phyloP scores from a whole-genome alignment of 2,797 vertebrate genomes.

The Thaleichthys pacificus region DNA sequence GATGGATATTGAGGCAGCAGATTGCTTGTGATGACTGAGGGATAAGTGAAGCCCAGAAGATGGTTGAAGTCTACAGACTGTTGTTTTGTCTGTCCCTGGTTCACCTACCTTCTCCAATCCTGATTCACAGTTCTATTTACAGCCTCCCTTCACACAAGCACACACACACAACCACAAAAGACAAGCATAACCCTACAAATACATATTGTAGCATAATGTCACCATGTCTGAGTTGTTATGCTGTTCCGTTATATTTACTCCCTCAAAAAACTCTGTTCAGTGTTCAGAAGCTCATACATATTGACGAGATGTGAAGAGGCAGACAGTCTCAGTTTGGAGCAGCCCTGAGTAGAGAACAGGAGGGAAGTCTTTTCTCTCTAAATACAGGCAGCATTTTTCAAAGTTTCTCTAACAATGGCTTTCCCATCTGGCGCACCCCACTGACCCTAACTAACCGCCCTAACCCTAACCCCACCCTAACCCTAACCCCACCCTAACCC shows the following conservation, averaged over 20 bases:
- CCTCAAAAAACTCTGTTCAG: constrained; percentile 25
- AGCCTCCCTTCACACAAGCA: constrained; percentile 7
- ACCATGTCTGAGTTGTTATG: constrained; percentile 22
- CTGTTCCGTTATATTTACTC: constrained; percentile 44
- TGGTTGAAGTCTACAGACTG: constrained; percentile 12
- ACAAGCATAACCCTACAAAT: constrained; percentile 29
- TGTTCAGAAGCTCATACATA: constrained; percentile 53
- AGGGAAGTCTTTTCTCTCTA: constrained; percentile 15
- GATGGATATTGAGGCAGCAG: constrained; percentile 62
- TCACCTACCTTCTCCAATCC: not conserved
- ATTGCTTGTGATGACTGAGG: constrained; percentile 17
- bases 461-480: no score
- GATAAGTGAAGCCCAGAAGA: constrained; percentile 8
- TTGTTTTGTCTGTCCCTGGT: constrained; percentile 19
- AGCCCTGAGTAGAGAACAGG: constrained; percentile 10
- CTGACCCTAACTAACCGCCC: no score
- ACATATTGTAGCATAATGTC: constrained; percentile 28
- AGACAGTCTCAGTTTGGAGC: constrained; percentile 15
- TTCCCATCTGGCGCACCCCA: constrained; percentile 16
- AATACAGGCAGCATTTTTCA: constrained; percentile 32
- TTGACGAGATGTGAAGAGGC: constrained; percentile 38
- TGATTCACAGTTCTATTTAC: not conserved
- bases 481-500: no score
- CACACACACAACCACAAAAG: constrained; percentile 16
- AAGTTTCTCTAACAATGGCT: constrained; percentile 40